Percentiles rank a stretch among this genome's conserved stretches.
phyloP scores from a whole-genome alignment of 2,797 vertebrate species.

The Pangasius djambal region DNA sequence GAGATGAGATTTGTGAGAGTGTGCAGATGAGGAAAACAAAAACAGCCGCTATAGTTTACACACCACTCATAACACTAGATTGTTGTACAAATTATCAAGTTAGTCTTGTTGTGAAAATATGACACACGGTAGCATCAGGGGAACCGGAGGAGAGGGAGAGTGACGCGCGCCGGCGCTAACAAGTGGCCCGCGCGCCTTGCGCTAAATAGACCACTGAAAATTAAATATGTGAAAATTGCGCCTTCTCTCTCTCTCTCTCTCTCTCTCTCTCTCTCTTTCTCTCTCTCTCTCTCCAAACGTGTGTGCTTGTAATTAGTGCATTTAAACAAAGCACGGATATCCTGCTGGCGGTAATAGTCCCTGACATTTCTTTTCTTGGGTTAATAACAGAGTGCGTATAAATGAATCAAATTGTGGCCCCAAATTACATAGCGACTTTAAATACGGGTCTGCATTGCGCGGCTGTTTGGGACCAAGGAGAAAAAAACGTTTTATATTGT shows the following conservation, averaged over 20 bases:
- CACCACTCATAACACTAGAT: conserved; percentile 49
- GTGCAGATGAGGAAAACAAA: background rate
- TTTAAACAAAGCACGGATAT: conserved; percentile 85
- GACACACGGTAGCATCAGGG: conserved; percentile 61
- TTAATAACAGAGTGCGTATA: conserved; percentile 86
- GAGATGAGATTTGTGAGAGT: background rate
- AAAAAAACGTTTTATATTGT: conserved; percentile 78
- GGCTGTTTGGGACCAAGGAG: conserved; percentile 76
- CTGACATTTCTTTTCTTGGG: conserved; percentile 85
- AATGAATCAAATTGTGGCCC: conserved; percentile 86
- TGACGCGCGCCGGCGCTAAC: conserved; percentile 60
- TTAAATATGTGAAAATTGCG: conserved; percentile 78
- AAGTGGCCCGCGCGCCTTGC: conserved; percentile 71
- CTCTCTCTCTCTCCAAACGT: conserved; percentile 64
- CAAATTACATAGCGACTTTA: conserved; percentile 85
- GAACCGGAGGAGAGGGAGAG: conserved; percentile 51
- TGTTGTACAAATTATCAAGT: conserved; percentile 66
- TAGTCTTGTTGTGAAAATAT: conserved; percentile 72
- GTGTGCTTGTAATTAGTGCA: conserved; percentile 81
- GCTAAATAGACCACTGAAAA: conserved; percentile 69
- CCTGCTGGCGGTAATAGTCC: conserved; percentile 83
- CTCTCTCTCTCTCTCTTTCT: conserved; percentile 41
- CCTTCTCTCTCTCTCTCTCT: conserved; percentile 51
- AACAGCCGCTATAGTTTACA: conserved; percentile 17
- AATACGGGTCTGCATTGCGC: conserved; percentile 82